These are phyloP conservation scores for Strigamia crassipes DNA, from an alignment of 2,888 invertebrate genomes.

Conservation along the genomic window DNA sequence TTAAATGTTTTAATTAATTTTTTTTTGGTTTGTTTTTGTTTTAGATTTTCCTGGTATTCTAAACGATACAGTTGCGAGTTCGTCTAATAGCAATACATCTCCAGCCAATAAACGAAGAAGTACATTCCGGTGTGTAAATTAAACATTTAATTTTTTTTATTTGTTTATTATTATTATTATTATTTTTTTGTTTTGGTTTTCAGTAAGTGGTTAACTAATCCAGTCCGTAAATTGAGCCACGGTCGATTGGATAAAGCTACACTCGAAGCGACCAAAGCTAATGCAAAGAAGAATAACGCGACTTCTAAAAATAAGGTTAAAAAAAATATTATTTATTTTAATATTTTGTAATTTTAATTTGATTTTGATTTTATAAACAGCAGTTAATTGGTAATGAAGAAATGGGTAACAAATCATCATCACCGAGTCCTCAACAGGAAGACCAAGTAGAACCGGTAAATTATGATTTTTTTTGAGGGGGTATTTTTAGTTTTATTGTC, in stretches of 20 bases:
- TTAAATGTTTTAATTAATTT: background rate
- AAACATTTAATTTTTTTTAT: too few relatives aligned
- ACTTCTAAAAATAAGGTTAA: slow-evolving; percentile 50
- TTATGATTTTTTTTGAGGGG: background rate
- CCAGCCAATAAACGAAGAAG: slow-evolving; percentile 58
- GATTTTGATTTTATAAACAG: slow-evolving; percentile 50
- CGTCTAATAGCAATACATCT: slow-evolving; percentile 53
- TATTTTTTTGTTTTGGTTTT: too few relatives aligned
- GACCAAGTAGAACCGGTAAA: slow-evolving; percentile 40
- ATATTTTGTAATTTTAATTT: too few relatives aligned
- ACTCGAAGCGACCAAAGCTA: slow-evolving; percentile 51
- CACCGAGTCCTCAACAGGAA: slow-evolving; percentile 49
- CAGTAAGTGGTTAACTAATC: slow-evolving; percentile 87
- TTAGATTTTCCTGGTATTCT: slow-evolving; percentile 48
- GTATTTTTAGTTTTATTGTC: slow-evolving; percentile 13
- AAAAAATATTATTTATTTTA: too few relatives aligned
- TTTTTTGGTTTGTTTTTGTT: slow-evolving; percentile 6
- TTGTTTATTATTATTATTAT: too few relatives aligned
- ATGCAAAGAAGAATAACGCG: slow-evolving; percentile 49
- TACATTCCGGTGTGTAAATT: slow-evolving; percentile 58
- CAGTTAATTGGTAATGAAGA: slow-evolving; percentile 62
- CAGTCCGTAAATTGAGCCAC: slow-evolving; percentile 84
- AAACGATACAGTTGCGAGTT: slow-evolving; percentile 53
- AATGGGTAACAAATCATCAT: slow-evolving; percentile 64
- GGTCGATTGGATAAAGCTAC: slow-evolving; percentile 59